Percentiles rank a stretch among this genome's conserved stretches.
Conservation (phyloP, 2,888 invertebrate genomes). For the Metacarcinus magister region DNA sequence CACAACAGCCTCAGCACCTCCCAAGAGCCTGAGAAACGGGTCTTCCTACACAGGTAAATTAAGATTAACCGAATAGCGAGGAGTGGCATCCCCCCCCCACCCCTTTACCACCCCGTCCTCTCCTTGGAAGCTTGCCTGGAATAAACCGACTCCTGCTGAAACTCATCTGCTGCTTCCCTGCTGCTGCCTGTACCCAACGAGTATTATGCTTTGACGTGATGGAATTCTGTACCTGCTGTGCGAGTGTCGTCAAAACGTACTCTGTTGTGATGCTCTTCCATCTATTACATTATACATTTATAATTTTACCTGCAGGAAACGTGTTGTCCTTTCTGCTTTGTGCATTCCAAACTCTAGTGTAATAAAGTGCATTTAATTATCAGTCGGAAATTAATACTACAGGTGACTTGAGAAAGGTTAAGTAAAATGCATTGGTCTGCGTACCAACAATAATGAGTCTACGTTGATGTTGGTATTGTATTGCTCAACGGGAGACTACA, state of each 20-base stretch:
- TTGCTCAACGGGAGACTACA: neutral
- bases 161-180: slow-evolving; percentile 21
- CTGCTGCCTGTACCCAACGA: no score
- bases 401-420: neutral
- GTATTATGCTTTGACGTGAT: neutral
- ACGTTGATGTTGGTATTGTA: neutral
- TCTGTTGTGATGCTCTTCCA: neutral
- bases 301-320: neutral
- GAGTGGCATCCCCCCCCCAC: neutral
- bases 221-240: neutral
- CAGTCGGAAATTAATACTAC: neutral
- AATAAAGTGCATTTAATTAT: neutral
- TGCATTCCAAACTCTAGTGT: neutral
- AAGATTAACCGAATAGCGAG: slow-evolving; percentile 30
- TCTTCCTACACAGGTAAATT: slow-evolving; percentile 45
- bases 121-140: slow-evolving; percentile 21
- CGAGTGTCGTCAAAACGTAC: neutral
- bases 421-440: neutral
- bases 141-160: neutral
- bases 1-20: neutral
- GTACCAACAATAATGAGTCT: neutral
- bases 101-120: neutral
- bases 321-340: neutral
- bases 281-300: neutral
- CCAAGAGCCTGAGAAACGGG: neutral